Base-by-base conservation (phyloP, 2,888 invertebrate genomes). In the Ypsolopha scabrella region DNA sequence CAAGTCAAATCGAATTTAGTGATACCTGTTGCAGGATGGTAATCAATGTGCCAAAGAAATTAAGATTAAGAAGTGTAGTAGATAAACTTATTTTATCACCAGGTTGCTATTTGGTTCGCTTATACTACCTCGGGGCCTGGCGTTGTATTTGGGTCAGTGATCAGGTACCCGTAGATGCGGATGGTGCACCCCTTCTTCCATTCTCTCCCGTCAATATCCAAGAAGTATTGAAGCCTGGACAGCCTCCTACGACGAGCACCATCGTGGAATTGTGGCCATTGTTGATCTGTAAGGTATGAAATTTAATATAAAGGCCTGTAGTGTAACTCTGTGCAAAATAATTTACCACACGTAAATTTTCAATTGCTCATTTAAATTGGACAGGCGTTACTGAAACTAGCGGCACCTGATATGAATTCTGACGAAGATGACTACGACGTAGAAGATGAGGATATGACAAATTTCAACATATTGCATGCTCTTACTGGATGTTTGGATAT, bases 71-170 rank as follows among this genome's bases (percentile, higher is more conserved):
- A 24, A 24, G 24, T 24, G 24, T 24, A 24, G 4, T 4, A 2
- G 4, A 24, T 24, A 24, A 24, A 24, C 24, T 24, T 24, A 24
- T 24, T 24, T 24, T 24, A 24, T 24, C 24, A 24, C 6, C 61
- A 85, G 85, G 86, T 1, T 85, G 86, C 55, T 86, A 85, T 55
- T 67, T 86, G 7, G 80, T 86, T 13, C 76, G 85, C 0, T 64
- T 86, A 0, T 86, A 66, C 64, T 72, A 75, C 62, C 62, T 86
- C 2, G 86, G 86, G 0, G 68, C 75, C 0, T 86, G 85, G 86
- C 71, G 86, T 0, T 83, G 83, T 54, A 68, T 86, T 1, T 86
- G 83, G 85, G 85, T 86, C 13, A 79, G 66, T 52, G 86, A 86
- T 36, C 75, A 72, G 54, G 78, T 86, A 0, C 86, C 86, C 1